Evolutionary conservation across 2,113 vertebrate species (phyloP).

Genomic region (Dissostichus mawsoni): DNA sequence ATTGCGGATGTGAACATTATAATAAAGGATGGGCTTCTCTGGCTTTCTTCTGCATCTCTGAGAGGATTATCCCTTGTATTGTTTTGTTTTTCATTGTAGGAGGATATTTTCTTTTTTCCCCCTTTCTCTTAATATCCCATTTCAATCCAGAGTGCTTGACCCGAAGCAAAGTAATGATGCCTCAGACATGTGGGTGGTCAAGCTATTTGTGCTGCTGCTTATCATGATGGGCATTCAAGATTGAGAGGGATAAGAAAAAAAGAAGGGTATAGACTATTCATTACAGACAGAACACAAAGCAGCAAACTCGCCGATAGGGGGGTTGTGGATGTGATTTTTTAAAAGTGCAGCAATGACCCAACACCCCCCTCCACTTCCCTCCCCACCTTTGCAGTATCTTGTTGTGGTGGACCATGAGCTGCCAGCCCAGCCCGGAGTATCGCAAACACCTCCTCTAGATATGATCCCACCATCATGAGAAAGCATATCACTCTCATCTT

Average conservation of each 20-base stretch:
- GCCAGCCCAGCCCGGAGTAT: slow-evolving; percentile 61
- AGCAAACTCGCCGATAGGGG: slow-evolving; percentile 2
- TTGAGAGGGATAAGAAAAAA: slow-evolving; percentile 13
- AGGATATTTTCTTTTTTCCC: slow-evolving; percentile 37
- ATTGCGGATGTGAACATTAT: slow-evolving; percentile 23
- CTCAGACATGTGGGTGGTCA: slow-evolving; percentile 54
- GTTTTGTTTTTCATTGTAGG: slow-evolving; percentile 30
- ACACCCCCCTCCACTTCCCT: slow-evolving; percentile 18
- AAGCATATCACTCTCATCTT: slow-evolving; percentile 17
- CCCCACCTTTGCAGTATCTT: slow-evolving; percentile 59
- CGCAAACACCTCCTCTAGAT: slow-evolving; percentile 54
- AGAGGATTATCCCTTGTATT: slow-evolving; percentile 66
- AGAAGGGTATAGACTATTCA: background rate
- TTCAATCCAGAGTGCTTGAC: slow-evolving; percentile 43
- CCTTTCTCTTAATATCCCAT: slow-evolving; percentile 22
- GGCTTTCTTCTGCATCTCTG: slow-evolving; percentile 50
- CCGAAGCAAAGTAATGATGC: slow-evolving; percentile 31
- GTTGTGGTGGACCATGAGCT: slow-evolving; percentile 61
- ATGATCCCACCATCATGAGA: slow-evolving; percentile 5
- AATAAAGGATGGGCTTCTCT: slow-evolving; percentile 38
- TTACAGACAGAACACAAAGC: slow-evolving; percentile 15
- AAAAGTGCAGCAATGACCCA: slow-evolving; percentile 60
- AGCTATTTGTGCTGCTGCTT: slow-evolving; percentile 29
- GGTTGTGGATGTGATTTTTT: slow-evolving; percentile 10
- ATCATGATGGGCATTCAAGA: slow-evolving; percentile 23